phyloP scores from a whole-genome alignment of 2,888 invertebrate genomes.

The Artemia sp. region DNA sequence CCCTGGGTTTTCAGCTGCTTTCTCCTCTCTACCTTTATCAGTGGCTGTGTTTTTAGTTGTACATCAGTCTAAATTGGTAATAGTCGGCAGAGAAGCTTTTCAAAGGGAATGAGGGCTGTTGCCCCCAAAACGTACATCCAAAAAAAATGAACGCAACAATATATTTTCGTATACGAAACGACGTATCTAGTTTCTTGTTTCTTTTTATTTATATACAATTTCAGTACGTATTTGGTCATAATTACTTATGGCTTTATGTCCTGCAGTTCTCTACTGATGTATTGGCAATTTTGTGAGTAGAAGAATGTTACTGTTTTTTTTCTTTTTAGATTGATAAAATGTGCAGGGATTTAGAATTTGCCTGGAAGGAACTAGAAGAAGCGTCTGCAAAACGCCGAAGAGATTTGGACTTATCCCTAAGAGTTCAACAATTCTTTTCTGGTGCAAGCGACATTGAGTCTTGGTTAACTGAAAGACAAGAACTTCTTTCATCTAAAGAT shows the following conservation, averaged over 20 bases:
- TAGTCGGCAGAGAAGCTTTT: no score
- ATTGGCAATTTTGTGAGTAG: not conserved
- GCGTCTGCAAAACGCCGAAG: slow-evolving; percentile 52
- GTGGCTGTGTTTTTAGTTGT: no score
- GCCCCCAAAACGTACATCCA: no score
- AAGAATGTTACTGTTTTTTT: not conserved
- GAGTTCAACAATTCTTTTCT: slow-evolving; percentile 78
- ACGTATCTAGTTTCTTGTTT: no score
- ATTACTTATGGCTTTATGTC: not conserved
- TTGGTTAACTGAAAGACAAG: slow-evolving; percentile 75
- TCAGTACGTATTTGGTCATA: not conserved
- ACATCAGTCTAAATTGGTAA: no score
- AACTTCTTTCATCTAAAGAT: slow-evolving; percentile 61
- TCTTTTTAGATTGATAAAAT: slow-evolving; percentile 48
- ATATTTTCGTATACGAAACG: no score
- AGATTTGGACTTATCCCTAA: slow-evolving; percentile 64
- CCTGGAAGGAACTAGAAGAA: slow-evolving; percentile 55
- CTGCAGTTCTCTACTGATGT: not conserved
- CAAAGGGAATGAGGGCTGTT: no score
- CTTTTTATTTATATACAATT: not conserved
- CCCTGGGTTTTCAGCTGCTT: no score
- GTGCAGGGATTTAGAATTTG: slow-evolving; percentile 49
- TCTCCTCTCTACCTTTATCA: no score
- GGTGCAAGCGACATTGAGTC: slow-evolving; percentile 81
- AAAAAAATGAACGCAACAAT: no score